Evolutionary conservation across 1,140 invertebrate genomes (phyloP).

Genomic region (Littorina saxatilis): DNA sequence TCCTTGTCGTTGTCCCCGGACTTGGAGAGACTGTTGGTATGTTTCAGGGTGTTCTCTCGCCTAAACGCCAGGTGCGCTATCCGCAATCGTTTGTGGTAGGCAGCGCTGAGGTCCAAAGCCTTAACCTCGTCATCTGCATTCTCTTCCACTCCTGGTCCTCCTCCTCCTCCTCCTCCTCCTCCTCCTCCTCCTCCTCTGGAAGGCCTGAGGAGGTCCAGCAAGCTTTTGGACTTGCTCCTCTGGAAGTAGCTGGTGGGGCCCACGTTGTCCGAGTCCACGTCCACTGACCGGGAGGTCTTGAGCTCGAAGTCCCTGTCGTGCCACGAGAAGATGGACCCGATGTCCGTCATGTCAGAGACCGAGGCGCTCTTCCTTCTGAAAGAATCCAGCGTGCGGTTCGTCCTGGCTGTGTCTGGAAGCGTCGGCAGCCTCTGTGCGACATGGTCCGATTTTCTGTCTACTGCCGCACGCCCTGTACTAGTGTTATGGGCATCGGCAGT

Average conservation of each 20-base stretch:
- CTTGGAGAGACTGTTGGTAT: too few species aligned
- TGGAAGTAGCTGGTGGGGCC: conserved; percentile 20
- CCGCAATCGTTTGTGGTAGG: conserved; percentile 13
- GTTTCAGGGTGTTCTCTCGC: background rate
- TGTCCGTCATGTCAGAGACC: background rate
- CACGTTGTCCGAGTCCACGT: conserved; percentile 15
- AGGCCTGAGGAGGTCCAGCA: conserved; percentile 3
- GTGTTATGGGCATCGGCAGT: too few species aligned
- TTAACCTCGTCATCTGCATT: too few species aligned
- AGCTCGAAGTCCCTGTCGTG: conserved; percentile 11
- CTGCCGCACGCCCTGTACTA: background rate
- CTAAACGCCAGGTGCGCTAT: conserved; percentile 18
- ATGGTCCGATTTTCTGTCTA: background rate
- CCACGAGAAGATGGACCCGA: conserved; percentile 23
- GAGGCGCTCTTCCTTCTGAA: background rate
- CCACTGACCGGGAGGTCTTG: background rate
- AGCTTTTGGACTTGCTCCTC: conserved; percentile 11
- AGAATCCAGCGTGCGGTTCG: background rate
- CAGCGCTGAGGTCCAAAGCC: background rate
- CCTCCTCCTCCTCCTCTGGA: background rate
- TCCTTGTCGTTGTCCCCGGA: conserved; percentile 1
- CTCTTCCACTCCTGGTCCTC: too few species aligned
- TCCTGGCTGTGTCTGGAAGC: background rate
- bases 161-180: too few species aligned
- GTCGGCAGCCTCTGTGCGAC: background rate